Evolutionary conservation across 92 coral and sea anemone species (phyloP).

Genomic region (Blastomussa wellsi): DNA sequence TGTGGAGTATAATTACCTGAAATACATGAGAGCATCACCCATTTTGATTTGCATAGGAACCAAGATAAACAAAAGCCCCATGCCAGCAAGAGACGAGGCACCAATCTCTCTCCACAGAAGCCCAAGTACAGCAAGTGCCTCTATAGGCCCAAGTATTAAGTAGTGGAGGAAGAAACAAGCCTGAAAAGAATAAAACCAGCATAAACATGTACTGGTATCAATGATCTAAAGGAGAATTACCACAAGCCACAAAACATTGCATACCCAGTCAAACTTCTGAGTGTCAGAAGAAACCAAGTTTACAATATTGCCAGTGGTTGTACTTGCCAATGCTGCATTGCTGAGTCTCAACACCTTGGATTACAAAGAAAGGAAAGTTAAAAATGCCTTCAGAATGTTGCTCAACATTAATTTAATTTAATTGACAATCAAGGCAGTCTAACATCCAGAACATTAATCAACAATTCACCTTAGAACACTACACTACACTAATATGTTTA

Average conservation of each 20-base stretch:
- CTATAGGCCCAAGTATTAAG: constrained; percentile 80
- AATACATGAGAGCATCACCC: constrained; percentile 72
- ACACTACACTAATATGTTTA: too few relatives aligned
- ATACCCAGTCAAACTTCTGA: constrained; percentile 85
- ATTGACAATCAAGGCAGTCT: too few relatives aligned
- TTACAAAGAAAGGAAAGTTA: neutral
- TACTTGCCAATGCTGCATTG: constrained; percentile 76
- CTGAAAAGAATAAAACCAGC: neutral
- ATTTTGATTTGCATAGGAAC: constrained; percentile 78
- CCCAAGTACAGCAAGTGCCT: constrained; percentile 67
- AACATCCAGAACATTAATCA: too few relatives aligned
- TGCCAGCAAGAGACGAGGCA: constrained; percentile 75
- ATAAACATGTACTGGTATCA: too few relatives aligned
- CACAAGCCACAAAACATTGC: neutral
- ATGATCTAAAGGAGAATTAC: neutral
- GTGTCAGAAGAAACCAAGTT: constrained; percentile 88
- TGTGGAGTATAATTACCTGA: constrained; percentile 52
- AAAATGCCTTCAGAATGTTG: neutral
- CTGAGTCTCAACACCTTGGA: constrained; percentile 64
- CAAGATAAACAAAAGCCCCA: constrained; percentile 68
- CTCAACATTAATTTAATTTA: neutral
- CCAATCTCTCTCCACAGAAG: constrained; percentile 81
- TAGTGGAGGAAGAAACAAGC: constrained; percentile 69
- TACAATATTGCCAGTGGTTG: constrained; percentile 86
- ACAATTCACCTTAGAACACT: too few relatives aligned